These are phyloP conservation scores for Cloeon dipterum DNA, from an alignment of 2,888 invertebrate species.

Conservation along the genomic window DNA sequence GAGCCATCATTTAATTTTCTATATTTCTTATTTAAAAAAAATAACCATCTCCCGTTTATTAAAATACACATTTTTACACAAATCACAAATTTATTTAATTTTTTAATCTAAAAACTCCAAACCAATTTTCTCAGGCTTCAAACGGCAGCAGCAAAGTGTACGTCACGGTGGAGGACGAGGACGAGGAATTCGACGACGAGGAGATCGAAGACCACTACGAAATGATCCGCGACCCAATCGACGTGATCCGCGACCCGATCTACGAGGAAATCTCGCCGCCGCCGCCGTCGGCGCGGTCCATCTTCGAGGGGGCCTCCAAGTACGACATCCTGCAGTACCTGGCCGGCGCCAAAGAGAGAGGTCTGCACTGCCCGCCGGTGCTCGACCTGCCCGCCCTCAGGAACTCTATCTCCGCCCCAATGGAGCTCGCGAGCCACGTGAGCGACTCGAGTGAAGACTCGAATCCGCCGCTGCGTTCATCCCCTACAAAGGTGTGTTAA, in stretches of 20 bases:
- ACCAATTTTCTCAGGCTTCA: no score
- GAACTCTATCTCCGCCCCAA: constrained; percentile 11
- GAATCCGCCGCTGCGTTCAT: constrained; percentile 6
- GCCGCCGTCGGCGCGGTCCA: constrained; percentile 11
- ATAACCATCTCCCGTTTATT: no score
- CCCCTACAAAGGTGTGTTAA: constrained; percentile 16
- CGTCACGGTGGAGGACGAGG: constrained; percentile 15
- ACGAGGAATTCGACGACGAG: constrained; percentile 8
- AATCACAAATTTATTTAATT: no score
- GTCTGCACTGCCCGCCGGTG: constrained; percentile 22
- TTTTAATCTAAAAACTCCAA: no score
- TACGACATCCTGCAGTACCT: constrained; percentile 76
- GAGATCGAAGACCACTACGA: constrained; percentile 20
- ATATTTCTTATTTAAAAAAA: no score
- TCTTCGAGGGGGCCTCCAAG: constrained; percentile 60
- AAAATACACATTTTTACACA: no score
- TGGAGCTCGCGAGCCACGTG: constrained; percentile 25
- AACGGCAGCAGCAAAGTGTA: no score
- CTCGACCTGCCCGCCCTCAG: constrained; percentile 6
- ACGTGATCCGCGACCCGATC: constrained; percentile 21
- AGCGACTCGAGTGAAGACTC: constrained; percentile 65
- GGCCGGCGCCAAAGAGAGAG: constrained; percentile 63
- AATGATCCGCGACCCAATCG: constrained; percentile 21
- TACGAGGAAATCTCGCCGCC: constrained; percentile 19
- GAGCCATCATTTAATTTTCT: no score